Conservation (phyloP, 2,797 vertebrate species). For the Huso huso region DNA sequence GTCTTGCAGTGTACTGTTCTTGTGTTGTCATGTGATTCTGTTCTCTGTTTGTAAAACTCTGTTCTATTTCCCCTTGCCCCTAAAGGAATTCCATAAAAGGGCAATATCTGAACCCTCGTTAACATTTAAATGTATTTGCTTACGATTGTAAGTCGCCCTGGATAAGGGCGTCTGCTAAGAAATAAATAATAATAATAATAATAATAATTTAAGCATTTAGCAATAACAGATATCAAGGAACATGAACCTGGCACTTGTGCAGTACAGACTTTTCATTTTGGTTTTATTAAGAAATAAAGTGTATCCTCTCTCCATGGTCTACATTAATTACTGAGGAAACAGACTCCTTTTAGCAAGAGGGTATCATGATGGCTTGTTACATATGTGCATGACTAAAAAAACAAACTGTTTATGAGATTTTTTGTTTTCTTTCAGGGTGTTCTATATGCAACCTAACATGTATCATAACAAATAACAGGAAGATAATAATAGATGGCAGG, state of each 20-base stretch:
- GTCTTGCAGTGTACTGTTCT: constrained; percentile 50
- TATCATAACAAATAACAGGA: background rate
- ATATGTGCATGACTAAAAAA: background rate
- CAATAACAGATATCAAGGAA: no score
- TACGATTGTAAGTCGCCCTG: no score
- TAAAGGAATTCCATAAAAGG: constrained; percentile 73
- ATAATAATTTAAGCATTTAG: no score
- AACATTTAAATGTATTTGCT: no score
- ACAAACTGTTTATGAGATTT: background rate
- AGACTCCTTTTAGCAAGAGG: background rate
- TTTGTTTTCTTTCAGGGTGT: constrained; percentile 7
- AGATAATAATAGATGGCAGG: no score
- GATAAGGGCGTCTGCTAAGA: no score
- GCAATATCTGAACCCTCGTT: constrained; percentile 20
- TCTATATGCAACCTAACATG: constrained; percentile 5
- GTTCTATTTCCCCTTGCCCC: constrained; percentile 43
- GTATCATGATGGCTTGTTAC: background rate
- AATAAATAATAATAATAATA: no score
- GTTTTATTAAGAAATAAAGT: constrained; percentile 3
- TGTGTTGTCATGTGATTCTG: constrained; percentile 76
- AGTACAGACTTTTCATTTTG: no score
- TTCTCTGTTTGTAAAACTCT: constrained; percentile 79
- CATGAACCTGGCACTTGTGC: no score
- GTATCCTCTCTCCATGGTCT: constrained; percentile 16
- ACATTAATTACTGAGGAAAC: constrained; percentile 15